Evolutionary conservation across 2,797 vertebrate species (phyloP).

Genomic region (Sus cebifrons): DNA sequence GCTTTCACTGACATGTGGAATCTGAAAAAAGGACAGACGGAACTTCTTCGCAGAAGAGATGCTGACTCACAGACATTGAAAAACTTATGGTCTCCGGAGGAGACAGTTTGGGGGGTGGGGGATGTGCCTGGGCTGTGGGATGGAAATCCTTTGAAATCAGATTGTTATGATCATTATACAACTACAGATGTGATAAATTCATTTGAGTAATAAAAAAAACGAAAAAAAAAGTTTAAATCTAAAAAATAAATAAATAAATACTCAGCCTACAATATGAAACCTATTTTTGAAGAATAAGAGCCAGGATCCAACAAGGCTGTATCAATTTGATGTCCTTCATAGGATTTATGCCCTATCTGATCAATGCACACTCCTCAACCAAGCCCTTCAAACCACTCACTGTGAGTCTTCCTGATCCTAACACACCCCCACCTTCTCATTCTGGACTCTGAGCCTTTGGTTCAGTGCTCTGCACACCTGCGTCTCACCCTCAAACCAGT

Average conservation of each 20-base stretch:
- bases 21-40: no score
- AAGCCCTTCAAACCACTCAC: background rate
- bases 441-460: background rate
- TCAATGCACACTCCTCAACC: background rate
- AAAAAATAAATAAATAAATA: background rate
- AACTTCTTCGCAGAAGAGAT: no score
- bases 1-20: no score
- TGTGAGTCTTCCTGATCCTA: background rate
- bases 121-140: no score
- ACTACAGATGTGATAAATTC: no score
- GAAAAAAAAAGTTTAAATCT: no score
- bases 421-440: background rate
- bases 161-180: no score
- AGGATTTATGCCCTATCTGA: background rate
- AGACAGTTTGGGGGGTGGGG: no score
- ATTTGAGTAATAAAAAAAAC: no score
- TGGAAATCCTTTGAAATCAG: no score
- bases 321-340: background rate
- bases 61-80: no score
- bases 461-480: background rate
- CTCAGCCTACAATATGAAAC: slow-evolving; percentile 25
- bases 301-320: background rate
- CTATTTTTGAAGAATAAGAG: slow-evolving; percentile 42
- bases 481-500: background rate
- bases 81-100: no score